Evolutionary conservation across 2,888 invertebrate genomes (phyloP).

Genomic region (Steinernema hermaphroditum): DNA sequence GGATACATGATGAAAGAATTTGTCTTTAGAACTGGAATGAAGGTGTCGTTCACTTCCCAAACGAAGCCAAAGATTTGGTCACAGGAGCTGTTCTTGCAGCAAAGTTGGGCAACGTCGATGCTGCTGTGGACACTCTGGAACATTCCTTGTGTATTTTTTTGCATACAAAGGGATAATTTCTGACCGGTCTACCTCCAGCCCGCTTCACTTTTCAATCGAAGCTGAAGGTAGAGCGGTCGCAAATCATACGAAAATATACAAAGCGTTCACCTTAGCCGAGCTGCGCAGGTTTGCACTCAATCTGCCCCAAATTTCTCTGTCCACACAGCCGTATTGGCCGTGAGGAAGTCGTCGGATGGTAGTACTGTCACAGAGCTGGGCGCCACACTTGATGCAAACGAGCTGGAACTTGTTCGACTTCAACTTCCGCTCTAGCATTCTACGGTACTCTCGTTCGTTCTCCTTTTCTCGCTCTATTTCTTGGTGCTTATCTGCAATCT

Average conservation of each 20-base stretch:
- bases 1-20: background rate
- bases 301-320: too few species aligned
- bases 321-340: too few species aligned
- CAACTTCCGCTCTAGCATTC: background rate
- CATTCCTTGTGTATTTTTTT: background rate
- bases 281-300: background rate
- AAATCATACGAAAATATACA: too few species aligned
- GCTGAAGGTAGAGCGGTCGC: too few species aligned
- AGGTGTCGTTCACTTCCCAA: too few species aligned
- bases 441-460: background rate
- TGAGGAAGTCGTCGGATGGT: too few species aligned
- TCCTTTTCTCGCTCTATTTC: background rate
- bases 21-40: background rate
- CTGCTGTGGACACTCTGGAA: background rate
- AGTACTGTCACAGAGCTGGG: background rate
- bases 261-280: too few species aligned
- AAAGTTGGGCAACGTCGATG: too few species aligned
- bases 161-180: background rate
- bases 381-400: background rate
- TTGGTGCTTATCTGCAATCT: background rate
- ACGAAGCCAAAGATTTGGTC: background rate
- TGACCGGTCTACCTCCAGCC: too few species aligned
- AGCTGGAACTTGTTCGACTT: too few species aligned
- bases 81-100: background rate
- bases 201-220: too few species aligned